Conservation (phyloP, 1,140 invertebrate species). For the Druon quercuslanigerum region DNA sequence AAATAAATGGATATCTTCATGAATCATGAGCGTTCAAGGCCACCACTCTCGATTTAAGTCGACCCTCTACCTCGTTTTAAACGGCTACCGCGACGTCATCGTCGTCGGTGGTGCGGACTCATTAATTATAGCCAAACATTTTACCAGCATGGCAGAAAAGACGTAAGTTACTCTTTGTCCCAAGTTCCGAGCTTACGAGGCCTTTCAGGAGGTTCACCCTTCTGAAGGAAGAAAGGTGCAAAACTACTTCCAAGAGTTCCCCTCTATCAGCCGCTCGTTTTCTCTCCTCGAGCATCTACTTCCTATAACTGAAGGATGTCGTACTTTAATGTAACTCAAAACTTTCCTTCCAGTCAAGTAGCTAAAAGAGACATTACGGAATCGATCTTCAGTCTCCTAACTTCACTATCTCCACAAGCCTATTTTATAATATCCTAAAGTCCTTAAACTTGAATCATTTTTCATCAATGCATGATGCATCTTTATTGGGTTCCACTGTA, state of each 20-base stretch:
- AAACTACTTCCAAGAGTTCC: conserved; percentile 26
- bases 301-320: conserved; percentile 29
- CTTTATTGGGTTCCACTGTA: no score
- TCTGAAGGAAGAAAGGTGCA: background rate
- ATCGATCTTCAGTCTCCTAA: conserved; percentile 5
- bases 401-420: no score
- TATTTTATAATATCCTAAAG: no score
- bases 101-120: conserved; percentile 8
- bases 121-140: conserved; percentile 31
- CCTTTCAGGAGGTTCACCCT: conserved; percentile 20
- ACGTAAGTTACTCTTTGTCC: conserved; percentile 28
- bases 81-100: conserved; percentile 19
- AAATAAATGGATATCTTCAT: conserved; percentile 23
- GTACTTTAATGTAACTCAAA: conserved; percentile 17
- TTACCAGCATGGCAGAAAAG: conserved; percentile 12
- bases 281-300: conserved; percentile 21
- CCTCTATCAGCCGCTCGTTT: conserved; percentile 36
- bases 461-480: no score
- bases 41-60: conserved; percentile 6
- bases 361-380: conserved; percentile 12
- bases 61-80: background rate
- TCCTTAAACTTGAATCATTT: no score
- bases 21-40: conserved; percentile 29
- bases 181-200: conserved; percentile 22
- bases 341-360: conserved; percentile 24